These are phyloP conservation scores for Corvus cornix DNA, from an alignment of 2,113 vertebrate genomes.

Conservation along the genomic window DNA sequence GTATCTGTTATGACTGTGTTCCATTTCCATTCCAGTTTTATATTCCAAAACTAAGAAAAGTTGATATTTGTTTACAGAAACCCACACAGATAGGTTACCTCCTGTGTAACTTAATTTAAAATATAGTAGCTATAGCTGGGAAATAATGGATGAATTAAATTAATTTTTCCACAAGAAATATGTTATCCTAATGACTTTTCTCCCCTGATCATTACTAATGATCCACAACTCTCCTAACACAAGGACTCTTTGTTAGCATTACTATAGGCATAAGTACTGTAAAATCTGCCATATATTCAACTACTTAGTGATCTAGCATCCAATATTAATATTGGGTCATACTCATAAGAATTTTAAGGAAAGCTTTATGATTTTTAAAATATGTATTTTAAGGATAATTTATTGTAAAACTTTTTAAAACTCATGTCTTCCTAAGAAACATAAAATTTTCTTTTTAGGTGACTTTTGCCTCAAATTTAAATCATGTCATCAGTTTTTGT, in stretches of 20 bases:
- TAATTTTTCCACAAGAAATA: constrained; percentile 1
- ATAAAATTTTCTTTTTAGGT: background rate
- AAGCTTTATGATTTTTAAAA: background rate
- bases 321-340: background rate
- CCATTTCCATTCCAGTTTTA: background rate
- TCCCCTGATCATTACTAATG: background rate
- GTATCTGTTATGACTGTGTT: background rate
- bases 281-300: background rate
- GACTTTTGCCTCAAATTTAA: background rate
- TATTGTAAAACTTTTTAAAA: background rate
- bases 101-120: background rate
- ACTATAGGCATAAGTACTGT: background rate
- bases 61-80: background rate
- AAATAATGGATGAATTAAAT: background rate
- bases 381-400: background rate
- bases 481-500: background rate
- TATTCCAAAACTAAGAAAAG: background rate
- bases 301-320: background rate
- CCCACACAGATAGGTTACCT: background rate
- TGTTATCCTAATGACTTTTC: constrained; percentile 3
- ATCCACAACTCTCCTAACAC: background rate
- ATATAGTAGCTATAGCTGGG: background rate
- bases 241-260: background rate
- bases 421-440: background rate
- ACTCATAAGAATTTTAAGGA: background rate